These are phyloP conservation scores for Pseudococcus viburni DNA, from an alignment of 2,888 invertebrate genomes.

Conservation along the genomic window DNA sequence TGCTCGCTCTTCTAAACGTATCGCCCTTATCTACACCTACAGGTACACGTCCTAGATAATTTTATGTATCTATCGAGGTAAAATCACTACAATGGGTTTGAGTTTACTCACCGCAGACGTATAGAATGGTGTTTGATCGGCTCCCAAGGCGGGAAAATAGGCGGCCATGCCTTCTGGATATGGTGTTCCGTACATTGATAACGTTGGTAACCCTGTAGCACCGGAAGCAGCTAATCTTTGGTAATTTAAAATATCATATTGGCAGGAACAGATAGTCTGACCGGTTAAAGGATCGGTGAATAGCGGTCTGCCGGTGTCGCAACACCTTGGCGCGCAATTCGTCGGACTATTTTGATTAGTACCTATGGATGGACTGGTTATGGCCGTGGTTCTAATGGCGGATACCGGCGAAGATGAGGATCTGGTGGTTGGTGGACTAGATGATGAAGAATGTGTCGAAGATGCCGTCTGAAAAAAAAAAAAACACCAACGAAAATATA, in stretches of 20 bases:
- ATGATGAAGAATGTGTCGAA: conserved; percentile 63
- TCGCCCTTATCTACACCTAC: neutral
- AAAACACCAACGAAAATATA: neutral
- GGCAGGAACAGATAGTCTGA: conserved; percentile 91
- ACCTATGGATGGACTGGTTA: conserved; percentile 66
- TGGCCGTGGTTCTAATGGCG: conserved; percentile 58
- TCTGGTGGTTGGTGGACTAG: conserved; percentile 67
- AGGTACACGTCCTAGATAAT: neutral
- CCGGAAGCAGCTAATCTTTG: conserved; percentile 81
- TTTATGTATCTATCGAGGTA: neutral
- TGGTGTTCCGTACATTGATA: conserved; percentile 86
- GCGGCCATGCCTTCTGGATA: conserved; percentile 88
- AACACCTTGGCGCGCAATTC: conserved; percentile 76
- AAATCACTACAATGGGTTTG: neutral
- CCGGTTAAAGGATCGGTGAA: conserved; percentile 92
- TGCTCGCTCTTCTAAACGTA: neutral
- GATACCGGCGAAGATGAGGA: conserved; percentile 66
- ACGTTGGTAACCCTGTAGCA: conserved; percentile 79
- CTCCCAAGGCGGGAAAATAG: conserved; percentile 87
- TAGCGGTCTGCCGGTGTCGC: conserved; percentile 92
- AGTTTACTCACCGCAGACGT: conserved; percentile 81
- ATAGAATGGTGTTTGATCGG: conserved; percentile 89
- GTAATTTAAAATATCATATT: conserved; percentile 89
- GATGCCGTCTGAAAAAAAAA: conserved; percentile 66
- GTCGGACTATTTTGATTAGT: conserved; percentile 69